Conservation (phyloP, 2,113 vertebrate species). For the Neodon shergylaensis region DNA sequence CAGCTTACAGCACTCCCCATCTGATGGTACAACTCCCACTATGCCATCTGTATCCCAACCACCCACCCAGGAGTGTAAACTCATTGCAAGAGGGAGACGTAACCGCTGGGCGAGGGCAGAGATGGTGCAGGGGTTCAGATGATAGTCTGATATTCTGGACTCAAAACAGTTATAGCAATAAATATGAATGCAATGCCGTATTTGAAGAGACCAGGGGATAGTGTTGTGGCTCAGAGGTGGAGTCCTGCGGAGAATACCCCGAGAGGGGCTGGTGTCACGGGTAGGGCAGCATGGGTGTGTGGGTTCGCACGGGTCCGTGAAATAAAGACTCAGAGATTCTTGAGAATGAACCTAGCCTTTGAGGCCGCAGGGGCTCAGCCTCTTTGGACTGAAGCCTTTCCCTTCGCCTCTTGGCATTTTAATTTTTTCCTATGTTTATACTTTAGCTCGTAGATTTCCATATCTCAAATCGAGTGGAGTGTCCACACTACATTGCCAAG, state of each 20-base stretch:
- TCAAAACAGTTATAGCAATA: background rate
- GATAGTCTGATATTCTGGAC: background rate
- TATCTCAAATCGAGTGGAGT: too few relatives aligned
- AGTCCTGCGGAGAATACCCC: background rate
- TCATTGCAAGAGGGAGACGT: background rate
- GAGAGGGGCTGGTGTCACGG: background rate
- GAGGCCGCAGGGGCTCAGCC: too few relatives aligned
- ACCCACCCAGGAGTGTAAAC: background rate
- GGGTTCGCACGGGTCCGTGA: too few relatives aligned
- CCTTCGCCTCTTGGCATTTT: too few relatives aligned
- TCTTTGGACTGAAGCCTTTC: too few relatives aligned
- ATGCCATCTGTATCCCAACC: background rate
- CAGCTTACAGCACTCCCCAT: background rate
- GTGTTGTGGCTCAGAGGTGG: background rate
- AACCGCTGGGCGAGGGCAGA: background rate
- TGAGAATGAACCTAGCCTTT: too few relatives aligned
- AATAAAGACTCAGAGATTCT: too few relatives aligned
- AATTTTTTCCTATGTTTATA: too few relatives aligned
- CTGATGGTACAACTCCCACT: background rate
- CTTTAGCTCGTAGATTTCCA: too few relatives aligned
- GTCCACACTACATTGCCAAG: too few relatives aligned
- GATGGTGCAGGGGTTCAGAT: background rate
- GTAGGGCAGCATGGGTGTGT: background rate
- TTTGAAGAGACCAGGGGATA: background rate
- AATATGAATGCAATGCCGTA: background rate